Conservation (phyloP, 2,888 invertebrate species). For the Eutolmus rufibarbis region DNA sequence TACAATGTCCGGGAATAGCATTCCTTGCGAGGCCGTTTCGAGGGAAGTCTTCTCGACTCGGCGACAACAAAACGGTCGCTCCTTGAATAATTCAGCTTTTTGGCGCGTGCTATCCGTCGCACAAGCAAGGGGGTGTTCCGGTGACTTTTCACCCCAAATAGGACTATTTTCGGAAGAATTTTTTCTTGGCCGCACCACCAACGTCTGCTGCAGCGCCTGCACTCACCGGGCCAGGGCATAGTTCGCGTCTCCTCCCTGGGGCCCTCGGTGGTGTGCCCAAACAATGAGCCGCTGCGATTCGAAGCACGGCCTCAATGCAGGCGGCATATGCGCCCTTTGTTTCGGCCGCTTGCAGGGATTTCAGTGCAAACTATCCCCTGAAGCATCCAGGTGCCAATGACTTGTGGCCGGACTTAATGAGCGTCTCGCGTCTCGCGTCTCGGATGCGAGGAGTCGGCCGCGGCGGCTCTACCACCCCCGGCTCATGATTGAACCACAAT, state of each 20-base stretch:
- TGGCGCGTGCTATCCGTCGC: conserved; percentile 43
- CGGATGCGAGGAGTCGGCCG: not conserved
- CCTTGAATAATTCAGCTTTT: conserved; percentile 31
- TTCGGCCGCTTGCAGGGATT: not conserved
- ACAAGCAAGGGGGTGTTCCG: conserved; percentile 39
- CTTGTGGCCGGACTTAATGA: not conserved
- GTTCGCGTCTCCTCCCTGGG: not conserved
- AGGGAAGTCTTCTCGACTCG: not conserved
- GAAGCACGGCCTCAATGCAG: not conserved
- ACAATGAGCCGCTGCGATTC: not conserved
- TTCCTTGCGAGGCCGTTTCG: not conserved
- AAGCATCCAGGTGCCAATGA: conserved; percentile 33
- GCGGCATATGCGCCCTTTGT: conserved; percentile 29
- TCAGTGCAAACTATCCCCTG: not conserved
- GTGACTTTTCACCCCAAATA: conserved; percentile 43
- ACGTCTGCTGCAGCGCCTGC: conserved; percentile 10
- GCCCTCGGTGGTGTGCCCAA: conserved; percentile 7
- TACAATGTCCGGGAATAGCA: not conserved
- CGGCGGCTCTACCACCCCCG: not conserved
- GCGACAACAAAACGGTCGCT: not conserved
- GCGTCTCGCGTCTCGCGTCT: not conserved
- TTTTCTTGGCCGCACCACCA: not conserved
- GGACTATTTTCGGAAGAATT: conserved; percentile 21
- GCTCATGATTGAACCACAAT: not conserved
- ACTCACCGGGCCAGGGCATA: not conserved